Evolutionary conservation across 2,113 vertebrate species (phyloP), one percentile per base, ranked within the genome.

Genomic region (Megaleporinus macrocephalus): DNA sequence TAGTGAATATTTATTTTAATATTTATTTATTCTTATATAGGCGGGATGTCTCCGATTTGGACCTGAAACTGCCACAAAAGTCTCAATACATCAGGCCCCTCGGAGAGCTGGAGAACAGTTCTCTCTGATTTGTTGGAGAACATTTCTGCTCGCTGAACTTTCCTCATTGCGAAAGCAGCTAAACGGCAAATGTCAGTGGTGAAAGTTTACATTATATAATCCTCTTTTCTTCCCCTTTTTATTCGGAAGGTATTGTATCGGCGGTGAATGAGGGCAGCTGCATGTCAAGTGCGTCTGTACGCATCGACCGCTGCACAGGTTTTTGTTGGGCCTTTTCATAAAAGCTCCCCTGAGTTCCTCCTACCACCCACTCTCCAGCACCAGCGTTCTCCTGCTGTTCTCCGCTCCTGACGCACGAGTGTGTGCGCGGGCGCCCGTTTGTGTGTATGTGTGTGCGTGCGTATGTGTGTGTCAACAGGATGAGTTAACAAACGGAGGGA

Each of bases 401-500:
- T 51, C 70, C 53, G 51, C 33, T 61, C 57, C 57, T 83, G 73
- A 83, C 49, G 74, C 74, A 30, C 41, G 66, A 33, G 49, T 68
- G 76, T 49, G 51, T 55, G 69, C 44, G 51, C 6, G 51, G 0
- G 36, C 33, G 27, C 18, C 29, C 22, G 62, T n/a, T n/a, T n/a
- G n/a, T n/a, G n/a, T n/a, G n/a, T n/a, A n/a, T 68, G 76, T 49
- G 51, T 55, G 69, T 33, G 51, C 6, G 51, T 0, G 36, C 33
- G 27, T 22, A 27, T 16, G 62, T 78, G 22, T 75, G 66, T 83
- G 73, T 86, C 85, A 86, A 83, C 78, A 26, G 81, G 81, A 86
- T 83, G 77, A 80, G 78, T 77, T 77, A 86, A 80, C 73, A 84
- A 86, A 83, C 72, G 22, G 63, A 80, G 72, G n/a, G 72, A 77